Evolutionary conservation across 2,113 vertebrate species (phyloP).

Genomic region (Herpetotheres cachinnans): DNA sequence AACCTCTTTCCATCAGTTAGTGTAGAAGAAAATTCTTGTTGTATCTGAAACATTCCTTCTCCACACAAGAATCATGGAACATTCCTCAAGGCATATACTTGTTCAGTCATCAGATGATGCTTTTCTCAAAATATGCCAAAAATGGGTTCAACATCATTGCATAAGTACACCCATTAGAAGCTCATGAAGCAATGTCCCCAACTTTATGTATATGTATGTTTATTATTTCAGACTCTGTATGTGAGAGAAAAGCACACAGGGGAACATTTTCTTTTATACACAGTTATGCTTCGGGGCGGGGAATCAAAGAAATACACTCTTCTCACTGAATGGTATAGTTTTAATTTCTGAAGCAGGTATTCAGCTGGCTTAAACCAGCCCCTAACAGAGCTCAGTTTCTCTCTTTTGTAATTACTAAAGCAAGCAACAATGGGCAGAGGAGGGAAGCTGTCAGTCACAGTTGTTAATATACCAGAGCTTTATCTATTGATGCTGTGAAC

Average conservation of each 20-base stretch:
- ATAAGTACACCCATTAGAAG: not conserved
- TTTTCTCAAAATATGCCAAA: not conserved
- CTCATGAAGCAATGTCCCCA: not conserved
- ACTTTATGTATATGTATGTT: not conserved
- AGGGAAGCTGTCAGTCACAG: constrained; percentile 14
- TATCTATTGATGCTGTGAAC: not conserved
- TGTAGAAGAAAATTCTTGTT: not conserved
- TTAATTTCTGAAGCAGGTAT: not conserved
- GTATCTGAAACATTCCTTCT: not conserved
- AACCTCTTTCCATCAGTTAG: not conserved
- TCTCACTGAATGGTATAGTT: not conserved
- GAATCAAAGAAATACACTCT: not conserved
- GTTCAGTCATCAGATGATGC: not conserved
- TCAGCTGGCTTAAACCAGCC: not conserved
- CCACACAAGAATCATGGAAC: not conserved
- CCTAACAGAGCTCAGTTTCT: not conserved
- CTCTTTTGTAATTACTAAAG: not conserved
- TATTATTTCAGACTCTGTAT: not conserved
- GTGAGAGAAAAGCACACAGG: not conserved
- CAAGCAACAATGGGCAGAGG: not conserved
- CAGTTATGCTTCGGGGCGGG: not conserved
- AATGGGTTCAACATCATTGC: not conserved
- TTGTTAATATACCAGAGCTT: constrained; percentile 26
- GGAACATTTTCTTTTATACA: not conserved
- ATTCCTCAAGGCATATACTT: not conserved